These are phyloP conservation scores for Matsumyia berberina DNA, from an alignment of 2,888 invertebrate species.

Conservation along the genomic window DNA sequence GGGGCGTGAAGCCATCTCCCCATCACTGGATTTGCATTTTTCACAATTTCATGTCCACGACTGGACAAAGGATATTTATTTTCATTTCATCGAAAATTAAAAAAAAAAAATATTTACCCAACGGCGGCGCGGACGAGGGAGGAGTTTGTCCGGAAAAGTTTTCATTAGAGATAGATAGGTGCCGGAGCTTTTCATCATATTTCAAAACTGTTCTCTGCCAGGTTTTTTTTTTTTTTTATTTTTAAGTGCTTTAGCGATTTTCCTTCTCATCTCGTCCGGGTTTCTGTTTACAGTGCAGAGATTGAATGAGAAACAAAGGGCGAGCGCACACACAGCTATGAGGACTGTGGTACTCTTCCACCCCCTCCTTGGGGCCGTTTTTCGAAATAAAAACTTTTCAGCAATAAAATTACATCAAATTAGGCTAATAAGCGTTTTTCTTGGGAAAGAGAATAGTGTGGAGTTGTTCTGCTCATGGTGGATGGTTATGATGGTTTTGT, in stretches of 20 bases:
- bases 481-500: conserved; percentile 18
- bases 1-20: not conserved
- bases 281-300: conserved; percentile 3
- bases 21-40: not conserved
- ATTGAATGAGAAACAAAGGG: conserved; percentile 26
- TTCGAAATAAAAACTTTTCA: conserved; percentile 44
- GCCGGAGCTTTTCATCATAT: conserved; percentile 1
- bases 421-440: conserved; percentile 65
- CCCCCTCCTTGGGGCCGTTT: not conserved
- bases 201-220: not conserved
- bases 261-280: not conserved
- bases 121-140: not conserved
- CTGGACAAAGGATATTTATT: conserved; percentile 46
- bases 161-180: conserved; percentile 26
- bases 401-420: conserved; percentile 68
- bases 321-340: not conserved
- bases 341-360: not conserved
- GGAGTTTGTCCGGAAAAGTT: not conserved
- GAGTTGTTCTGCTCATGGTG: conserved; percentile 18
- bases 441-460: conserved; percentile 14
- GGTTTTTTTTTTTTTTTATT: conserved; percentile 8
- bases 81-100: conserved; percentile 16
- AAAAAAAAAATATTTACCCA: conserved; percentile 4
- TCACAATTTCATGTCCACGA: not conserved
- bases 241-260: conserved; percentile 23